Evolutionary conservation across 2,888 invertebrate species (phyloP).

Genomic region (Megaustenia siamemsis): DNA sequence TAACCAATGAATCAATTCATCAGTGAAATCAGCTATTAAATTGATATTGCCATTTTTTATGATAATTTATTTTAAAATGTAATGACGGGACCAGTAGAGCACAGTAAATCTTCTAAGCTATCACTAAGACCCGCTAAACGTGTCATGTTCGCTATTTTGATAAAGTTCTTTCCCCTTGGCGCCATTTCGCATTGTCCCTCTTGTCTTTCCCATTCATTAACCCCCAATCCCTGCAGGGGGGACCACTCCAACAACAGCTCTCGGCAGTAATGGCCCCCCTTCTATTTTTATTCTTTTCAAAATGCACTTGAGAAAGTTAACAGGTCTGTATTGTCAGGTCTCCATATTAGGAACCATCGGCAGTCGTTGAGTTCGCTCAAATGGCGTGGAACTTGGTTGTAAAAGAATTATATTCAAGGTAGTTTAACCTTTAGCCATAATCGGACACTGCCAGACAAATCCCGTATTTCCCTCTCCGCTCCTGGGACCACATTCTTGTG

Average conservation of each 20-base stretch:
- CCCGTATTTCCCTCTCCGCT: constrained; percentile 4
- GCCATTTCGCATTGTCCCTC: background rate
- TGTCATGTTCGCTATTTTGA: background rate
- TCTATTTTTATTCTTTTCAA: constrained; percentile 10
- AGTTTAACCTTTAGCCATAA: constrained; percentile 1
- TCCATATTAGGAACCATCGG: background rate
- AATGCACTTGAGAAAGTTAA: constrained; percentile 33
- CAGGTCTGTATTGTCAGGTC: constrained; percentile 17
- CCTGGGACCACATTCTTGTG: background rate
- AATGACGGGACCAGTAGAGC: no score
- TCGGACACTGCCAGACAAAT: background rate
- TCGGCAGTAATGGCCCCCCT: constrained; percentile 6
- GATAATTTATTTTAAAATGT: no score
- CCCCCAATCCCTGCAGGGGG: background rate
- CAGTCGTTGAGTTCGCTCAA: constrained; percentile 5
- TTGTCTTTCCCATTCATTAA: constrained; percentile 30
- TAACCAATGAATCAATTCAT: no score
- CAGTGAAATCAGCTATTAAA: no score
- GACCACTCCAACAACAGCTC: background rate
- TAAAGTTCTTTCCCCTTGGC: background rate
- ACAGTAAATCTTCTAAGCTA: no score
- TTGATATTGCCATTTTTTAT: no score
- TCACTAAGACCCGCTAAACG: no score
- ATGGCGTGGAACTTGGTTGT: constrained; percentile 10
- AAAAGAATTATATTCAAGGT: background rate